Evolutionary conservation across 2,888 invertebrate genomes (phyloP), one percentile per base, ranked within the genome.

Genomic region (Hermodice carunculata): DNA sequence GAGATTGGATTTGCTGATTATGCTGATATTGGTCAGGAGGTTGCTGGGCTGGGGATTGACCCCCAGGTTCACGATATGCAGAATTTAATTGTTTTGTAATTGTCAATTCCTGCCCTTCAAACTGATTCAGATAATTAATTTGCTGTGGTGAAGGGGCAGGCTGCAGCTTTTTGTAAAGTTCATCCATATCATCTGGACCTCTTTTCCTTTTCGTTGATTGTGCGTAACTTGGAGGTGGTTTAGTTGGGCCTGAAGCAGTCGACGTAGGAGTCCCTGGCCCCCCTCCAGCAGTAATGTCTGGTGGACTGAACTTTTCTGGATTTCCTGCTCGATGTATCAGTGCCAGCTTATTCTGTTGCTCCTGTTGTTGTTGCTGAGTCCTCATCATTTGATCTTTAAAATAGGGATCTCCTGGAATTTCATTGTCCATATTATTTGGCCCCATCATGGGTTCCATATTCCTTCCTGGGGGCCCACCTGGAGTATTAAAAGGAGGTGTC

Each of bases 101-200:
- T 77, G 95, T 96, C 82, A 96, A 88, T 88, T 96, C 96, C 89
- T 96, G 96, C 70, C 95, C 95, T 89, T 96, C 96, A 86, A 96
- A 96, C 78, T 95, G 93, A 89, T 94, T 95, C 82, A 96, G 91
- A 89, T 96, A 96, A 78, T 94, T 95, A 85, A 96, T 95, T 90
- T 95, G 96, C 88, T 96, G 95, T 64, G 96, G 96, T 73, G 96
- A 96, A 74, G 96, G 96, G 79, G 96, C 96, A 71, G 96, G 96
- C 69, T 85, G 85, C 34, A 85, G 73, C 66, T 84, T 83, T 76
- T 83, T 82, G 69, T 82, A 83, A 93, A 96, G 94, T 82, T 96
- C 89, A 87, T 95, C 95, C 58, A 81, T 74, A 58, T 83, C 82
- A 19, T 78, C 81, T 62, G 81, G 81, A 48, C 80, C 68, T 69